Evolutionary conservation across 2,113 vertebrate genomes (phyloP).

Genomic region (Phycodurus eques): DNA sequence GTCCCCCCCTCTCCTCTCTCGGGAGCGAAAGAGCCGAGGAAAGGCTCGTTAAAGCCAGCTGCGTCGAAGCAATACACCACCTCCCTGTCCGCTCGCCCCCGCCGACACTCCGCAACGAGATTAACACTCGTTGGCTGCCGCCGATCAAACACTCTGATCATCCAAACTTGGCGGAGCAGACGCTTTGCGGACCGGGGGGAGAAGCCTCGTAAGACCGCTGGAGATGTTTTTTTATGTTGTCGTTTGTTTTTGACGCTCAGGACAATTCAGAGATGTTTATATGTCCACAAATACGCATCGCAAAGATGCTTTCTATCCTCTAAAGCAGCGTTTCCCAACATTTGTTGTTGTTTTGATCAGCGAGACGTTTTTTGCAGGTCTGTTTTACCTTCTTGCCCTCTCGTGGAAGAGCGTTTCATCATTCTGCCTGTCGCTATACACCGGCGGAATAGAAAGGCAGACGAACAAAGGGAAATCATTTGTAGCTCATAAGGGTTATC

Average conservation of each 20-base stretch:
- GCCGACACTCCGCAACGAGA: conserved; percentile 36
- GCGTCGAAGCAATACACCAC: conserved; percentile 63
- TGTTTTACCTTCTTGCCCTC: neutral
- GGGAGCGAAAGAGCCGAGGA: conserved; percentile 26
- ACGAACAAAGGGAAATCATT: no score
- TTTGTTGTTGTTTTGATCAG: neutral
- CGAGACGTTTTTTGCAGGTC: neutral
- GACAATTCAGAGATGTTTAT: conserved; percentile 37
- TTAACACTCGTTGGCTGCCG: conserved; percentile 43
- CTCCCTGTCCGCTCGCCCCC: conserved; percentile 27
- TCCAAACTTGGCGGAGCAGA: conserved; percentile 14
- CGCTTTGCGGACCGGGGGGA: neutral
- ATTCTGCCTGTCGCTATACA: neutral
- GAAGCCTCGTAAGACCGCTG: conserved; percentile 23
- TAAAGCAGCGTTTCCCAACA: neutral
- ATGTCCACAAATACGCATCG: neutral
- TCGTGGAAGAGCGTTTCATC: no score
- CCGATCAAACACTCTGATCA: conserved; percentile 31
- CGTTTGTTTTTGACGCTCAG: conserved; percentile 58
- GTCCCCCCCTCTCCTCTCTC: conserved; percentile 34
- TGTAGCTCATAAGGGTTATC: neutral
- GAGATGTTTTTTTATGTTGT: neutral
- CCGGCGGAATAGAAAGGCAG: neutral
- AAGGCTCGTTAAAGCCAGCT: conserved; percentile 54
- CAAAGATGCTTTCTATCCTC: neutral